phyloP scores from a whole-genome alignment of 2,113 vertebrate genomes.

The Alligator mississippiensis region DNA sequence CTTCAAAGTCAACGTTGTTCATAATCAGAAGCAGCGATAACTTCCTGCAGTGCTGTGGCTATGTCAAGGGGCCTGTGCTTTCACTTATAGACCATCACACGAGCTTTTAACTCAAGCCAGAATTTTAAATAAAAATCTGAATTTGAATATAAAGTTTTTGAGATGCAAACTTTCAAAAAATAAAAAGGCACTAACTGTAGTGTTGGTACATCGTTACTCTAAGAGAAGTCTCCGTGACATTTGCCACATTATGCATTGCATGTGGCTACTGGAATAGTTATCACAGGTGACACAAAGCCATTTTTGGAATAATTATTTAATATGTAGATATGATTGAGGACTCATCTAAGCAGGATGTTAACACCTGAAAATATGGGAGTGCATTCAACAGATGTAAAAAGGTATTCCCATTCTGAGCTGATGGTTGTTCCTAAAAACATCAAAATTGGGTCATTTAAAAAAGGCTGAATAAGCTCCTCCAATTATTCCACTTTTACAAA shows the following conservation, averaged over 20 bases:
- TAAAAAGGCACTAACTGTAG: neutral
- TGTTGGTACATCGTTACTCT: neutral
- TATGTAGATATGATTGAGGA: neutral
- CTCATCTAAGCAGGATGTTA: fast-evolving
- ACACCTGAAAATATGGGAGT: neutral
- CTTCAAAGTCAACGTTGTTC: neutral
- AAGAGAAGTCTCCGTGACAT: neutral
- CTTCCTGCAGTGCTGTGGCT: neutral
- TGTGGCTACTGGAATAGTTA: too few species aligned
- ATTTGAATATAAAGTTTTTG: neutral
- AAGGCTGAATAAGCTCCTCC: neutral
- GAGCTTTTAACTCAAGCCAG: neutral
- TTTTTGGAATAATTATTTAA: neutral
- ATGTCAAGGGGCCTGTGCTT: neutral
- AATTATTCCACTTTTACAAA: neutral
- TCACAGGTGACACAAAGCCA: neutral
- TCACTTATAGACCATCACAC: neutral
- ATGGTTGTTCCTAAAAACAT: neutral
- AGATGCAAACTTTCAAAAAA: neutral
- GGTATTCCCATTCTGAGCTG: neutral
- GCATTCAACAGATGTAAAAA: neutral
- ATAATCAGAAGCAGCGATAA: neutral
- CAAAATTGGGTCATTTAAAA: neutral
- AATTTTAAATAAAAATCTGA: neutral
- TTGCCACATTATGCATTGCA: too few species aligned